Percentiles rank a stretch among this genome's conserved stretches.
These are phyloP conservation scores for Anhinga anhinga DNA, from an alignment of 2,113 vertebrate genomes.

Conservation along the genomic window DNA sequence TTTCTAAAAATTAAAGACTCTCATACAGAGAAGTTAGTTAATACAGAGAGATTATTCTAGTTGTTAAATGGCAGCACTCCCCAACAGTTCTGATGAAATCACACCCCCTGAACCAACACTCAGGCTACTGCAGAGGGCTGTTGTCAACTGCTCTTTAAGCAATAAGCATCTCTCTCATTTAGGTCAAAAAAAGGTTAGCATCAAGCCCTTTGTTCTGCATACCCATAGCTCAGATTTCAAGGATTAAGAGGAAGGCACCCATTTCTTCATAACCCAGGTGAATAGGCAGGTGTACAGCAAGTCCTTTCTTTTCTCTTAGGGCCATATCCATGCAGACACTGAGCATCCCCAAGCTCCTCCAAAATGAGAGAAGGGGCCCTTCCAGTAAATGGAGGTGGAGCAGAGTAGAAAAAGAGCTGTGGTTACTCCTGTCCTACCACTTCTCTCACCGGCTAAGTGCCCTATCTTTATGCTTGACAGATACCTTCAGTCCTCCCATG, in stretches of 20 bases:
- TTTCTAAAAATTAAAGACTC: neutral
- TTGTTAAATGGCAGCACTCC: neutral
- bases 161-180: neutral
- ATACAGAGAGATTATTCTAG: neutral
- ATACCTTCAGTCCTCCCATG: neutral
- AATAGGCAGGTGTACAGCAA: neutral
- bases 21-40: neutral
- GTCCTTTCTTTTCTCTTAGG: neutral
- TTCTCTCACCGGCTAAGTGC: accelerated
- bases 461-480: neutral
- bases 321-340: no score
- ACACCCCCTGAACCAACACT: accelerated
- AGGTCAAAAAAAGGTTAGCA: neutral
- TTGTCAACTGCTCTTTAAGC: neutral
- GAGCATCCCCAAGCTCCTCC: neutral
- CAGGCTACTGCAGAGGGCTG: neutral
- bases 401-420: neutral
- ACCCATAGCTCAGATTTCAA: neutral
- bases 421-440: neutral
- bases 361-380: neutral
- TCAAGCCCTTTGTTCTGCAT: neutral
- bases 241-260: neutral
- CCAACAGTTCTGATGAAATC: neutral
- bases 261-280: neutral
- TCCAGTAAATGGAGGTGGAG: neutral